Evolutionary conservation across 1,140 invertebrate species (phyloP), one percentile per base, ranked within the genome.

Genomic region (Bradynema listronoti): DNA sequence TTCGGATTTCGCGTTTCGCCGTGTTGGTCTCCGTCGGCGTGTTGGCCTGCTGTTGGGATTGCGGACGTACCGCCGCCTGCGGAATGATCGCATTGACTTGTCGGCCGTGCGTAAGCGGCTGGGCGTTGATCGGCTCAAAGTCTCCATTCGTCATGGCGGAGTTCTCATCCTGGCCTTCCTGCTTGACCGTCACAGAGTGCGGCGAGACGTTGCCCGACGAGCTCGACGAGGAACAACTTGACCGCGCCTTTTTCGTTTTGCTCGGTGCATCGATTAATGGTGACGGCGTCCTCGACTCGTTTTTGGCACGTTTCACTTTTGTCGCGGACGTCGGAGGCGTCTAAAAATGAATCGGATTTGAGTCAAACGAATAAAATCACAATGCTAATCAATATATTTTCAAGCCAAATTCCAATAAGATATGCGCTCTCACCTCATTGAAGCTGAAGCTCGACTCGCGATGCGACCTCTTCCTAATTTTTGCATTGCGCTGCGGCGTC

Each of bases 401-500:
- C 11, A 53, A 29, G 24, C 4, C 6, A 51, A 27, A 4, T 51
- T 51, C 4, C 49, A 1, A 29, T 22, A 4, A 22, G 5, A 51
- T 24, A 51, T 24, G 5, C 5, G 2, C 2, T 25, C 55, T 29
- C 41, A 24, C 22, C n/a, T 58, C 33, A 22, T 61, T 32, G 16
- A 14, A 6, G n/a, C 53, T 9, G 56, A 41, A 61, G 34, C 47
- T 22, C 41, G 34, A 14, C 43, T 14, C 0, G 41, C 42, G 16
- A 53, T 60, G 34, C 29, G 45, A n/a, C 56, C 27, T 33, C 59
- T 58, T 27, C 36, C 27, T 36, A 24, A 27, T 51, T 50, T 46
- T 41, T 27, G 52, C 54, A 14, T 25, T 19, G 16, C 32, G 19
- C 29, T 58, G 55, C 16, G 11, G 56, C 32, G 24, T 22, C 5